These are phyloP conservation scores for Arctopsyche grandis DNA, from an alignment of 1,140 invertebrate genomes.

Conservation along the genomic window DNA sequence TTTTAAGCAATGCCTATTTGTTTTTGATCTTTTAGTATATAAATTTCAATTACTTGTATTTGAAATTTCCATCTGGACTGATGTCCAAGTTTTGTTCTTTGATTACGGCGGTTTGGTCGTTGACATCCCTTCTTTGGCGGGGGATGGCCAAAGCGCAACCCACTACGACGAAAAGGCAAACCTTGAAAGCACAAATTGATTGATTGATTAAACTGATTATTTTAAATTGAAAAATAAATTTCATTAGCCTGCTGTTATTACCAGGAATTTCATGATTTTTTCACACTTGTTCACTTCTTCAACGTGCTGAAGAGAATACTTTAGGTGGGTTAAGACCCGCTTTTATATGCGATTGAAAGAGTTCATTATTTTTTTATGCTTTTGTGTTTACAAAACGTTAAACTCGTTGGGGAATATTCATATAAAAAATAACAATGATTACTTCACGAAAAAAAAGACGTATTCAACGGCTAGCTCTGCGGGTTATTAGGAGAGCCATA, in stretches of 20 bases:
- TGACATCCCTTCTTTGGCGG: slow-evolving; percentile 20
- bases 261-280: slow-evolving; percentile 49
- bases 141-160: slow-evolving; percentile 34
- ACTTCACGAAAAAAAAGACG: slow-evolving; percentile 12
- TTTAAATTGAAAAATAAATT: not conserved
- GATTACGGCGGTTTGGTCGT: slow-evolving; percentile 42
- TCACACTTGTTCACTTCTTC: slow-evolving; percentile 36
- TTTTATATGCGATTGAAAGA: slow-evolving; percentile 47
- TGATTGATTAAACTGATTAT: not conserved
- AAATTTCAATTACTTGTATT: slow-evolving; percentile 43
- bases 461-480: not conserved
- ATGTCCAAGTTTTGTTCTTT: slow-evolving; percentile 46
- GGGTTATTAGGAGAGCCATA: slow-evolving; percentile 1
- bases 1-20: too few relatives aligned
- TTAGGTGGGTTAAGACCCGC: slow-evolving; percentile 1
- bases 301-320: slow-evolving; percentile 31
- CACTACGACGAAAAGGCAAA: slow-evolving; percentile 31
- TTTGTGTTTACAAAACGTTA: slow-evolving; percentile 39
- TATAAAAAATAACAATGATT: slow-evolving; percentile 24
- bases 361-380: slow-evolving; percentile 22
- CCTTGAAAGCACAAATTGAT: not conserved
- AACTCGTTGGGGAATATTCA: slow-evolving; percentile 38
- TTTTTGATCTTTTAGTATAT: too few relatives aligned
- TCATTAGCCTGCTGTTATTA: slow-evolving; percentile 36
- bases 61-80: slow-evolving; percentile 47